phyloP scores from a whole-genome alignment of 2,797 vertebrate species.

The Oreochromis grahami region DNA sequence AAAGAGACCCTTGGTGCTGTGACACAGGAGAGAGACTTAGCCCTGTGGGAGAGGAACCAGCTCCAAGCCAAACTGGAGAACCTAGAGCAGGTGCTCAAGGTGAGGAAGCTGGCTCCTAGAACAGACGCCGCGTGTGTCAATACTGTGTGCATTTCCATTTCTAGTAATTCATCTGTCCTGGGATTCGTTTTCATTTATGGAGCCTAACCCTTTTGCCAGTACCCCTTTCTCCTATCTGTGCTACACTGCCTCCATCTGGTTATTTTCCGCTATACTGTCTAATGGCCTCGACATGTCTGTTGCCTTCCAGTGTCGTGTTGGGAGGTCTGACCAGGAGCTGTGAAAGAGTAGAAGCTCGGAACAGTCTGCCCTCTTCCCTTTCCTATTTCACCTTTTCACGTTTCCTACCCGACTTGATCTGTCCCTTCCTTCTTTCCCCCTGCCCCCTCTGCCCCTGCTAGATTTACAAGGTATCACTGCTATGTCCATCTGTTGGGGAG shows the following conservation, averaged over 20 bases:
- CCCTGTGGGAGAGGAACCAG: constrained; percentile 86
- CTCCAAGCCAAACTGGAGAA: constrained; percentile 99
- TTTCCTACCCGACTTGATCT: constrained; percentile 11
- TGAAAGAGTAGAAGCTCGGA: constrained; percentile 69
- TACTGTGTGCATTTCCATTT: constrained; percentile 4
- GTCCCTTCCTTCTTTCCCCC: constrained; percentile 7
- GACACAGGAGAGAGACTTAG: constrained; percentile 87
- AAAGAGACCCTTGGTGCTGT: constrained; percentile 80
- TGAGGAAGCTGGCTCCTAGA: constrained; percentile 61
- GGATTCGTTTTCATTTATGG: constrained; percentile 30
- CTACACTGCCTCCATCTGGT: constrained; percentile 50
- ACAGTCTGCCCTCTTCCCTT: constrained; percentile 48
- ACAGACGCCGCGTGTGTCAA: neutral
- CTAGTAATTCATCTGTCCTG: neutral
- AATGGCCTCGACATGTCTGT: constrained; percentile 71
- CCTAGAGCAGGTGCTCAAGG: constrained; percentile 99
- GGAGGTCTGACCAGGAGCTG: constrained; percentile 70
- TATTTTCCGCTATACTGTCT: constrained; percentile 50
- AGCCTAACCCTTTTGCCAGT: constrained; percentile 33
- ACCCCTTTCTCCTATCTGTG: constrained; percentile 32
- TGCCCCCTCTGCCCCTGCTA: constrained; percentile 42
- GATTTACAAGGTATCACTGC: constrained; percentile 68
- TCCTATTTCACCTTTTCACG: constrained; percentile 34
- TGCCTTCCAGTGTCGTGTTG: constrained; percentile 72
- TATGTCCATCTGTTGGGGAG: constrained; percentile 45